Base-by-base conservation (phyloP, 2,797 vertebrate species). In the Decapterus maruadsi region DNA sequence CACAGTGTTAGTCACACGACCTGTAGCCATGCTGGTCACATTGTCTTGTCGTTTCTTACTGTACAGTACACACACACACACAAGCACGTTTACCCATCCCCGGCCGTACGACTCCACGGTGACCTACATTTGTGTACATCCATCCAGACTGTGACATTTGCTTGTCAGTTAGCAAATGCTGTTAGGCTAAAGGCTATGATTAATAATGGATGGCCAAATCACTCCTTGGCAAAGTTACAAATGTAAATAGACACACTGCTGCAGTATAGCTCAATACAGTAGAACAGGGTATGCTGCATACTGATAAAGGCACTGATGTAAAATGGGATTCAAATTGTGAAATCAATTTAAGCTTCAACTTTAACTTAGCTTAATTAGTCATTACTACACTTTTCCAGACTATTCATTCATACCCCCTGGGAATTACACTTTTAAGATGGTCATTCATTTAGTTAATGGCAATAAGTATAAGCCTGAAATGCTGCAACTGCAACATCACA, bases 141-240 rank as follows among this genome's bases (percentile, higher is more conserved):
- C 60, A 72, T 81, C 55, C 61, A 48, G 62, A 61, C 42, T 3
- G 9, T 68, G 72, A 64, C 72, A 84, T 90, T 81, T 85, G 55
- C 61, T 84, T 72, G 81, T 82, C 76, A 79, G 75, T 75, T 71
- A 38, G 62, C 13, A 78, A 85, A 81, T 46, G 51, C 59, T 78
- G 62, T 78, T 46, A 46, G 73, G 75, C 77, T 77, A 82, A 82
- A 78, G 63, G 83, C 62, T 64, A 29, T 78, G 63, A 84, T 91
- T 86, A 82, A 90, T 87, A 82, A 87, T 88, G 65, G 54, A 78
- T 75, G 61, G 36, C 14, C 29, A 69, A 80, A 80, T 76, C 53
- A 73, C 58, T 76, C 38, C 67, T 66, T 74, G 61, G 61, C 62
- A 74, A 55, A 82, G 46, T 83, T 46, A 65, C 68, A 69, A 31